A percentile compares a stretch with the other conserved stretches of the same genome.
These are phyloP conservation scores for Villa cingulata DNA, from an alignment of 2,888 invertebrate genomes.

Conservation along the genomic window DNA sequence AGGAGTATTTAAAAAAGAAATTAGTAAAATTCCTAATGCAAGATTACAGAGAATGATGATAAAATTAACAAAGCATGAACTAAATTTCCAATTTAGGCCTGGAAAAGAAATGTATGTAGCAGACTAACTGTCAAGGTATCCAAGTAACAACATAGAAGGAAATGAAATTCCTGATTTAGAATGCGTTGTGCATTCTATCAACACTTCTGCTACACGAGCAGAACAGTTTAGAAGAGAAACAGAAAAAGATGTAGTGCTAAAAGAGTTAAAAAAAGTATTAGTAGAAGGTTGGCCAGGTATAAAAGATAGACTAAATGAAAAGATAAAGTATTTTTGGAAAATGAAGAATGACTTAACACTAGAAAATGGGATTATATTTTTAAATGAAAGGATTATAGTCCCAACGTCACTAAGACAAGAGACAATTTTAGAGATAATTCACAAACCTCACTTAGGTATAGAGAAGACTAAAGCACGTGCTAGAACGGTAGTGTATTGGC, in stretches of 20 bases:
- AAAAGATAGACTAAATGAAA: not conserved
- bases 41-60: conserved; percentile 16
- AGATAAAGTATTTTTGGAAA: conserved; percentile 3
- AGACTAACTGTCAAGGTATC: conserved; percentile 14
- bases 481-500: conserved; percentile 8
- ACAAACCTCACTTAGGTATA: conserved; percentile 4
- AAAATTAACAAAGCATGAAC: conserved; percentile 15
- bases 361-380: not conserved
- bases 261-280: not conserved
- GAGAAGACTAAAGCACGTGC: conserved; percentile 9
- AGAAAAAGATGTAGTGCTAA: not conserved
- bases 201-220: not conserved
- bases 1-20: conserved; percentile 10
- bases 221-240: conserved; percentile 6
- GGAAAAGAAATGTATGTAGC: conserved; percentile 16
- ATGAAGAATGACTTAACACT: not conserved
- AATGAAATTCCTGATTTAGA: conserved; percentile 7
- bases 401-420: not conserved
- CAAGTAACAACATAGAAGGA: not conserved
- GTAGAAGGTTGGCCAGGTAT: conserved; percentile 1
- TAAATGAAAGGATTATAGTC: conserved; percentile 2
- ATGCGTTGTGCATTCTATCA: conserved; percentile 3
- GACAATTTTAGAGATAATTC: not conserved
- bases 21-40: conserved; percentile 13
- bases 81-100: conserved; percentile 17